phyloP scores from a whole-genome alignment of 2,888 invertebrate genomes.

The Desoria tigrina region DNA sequence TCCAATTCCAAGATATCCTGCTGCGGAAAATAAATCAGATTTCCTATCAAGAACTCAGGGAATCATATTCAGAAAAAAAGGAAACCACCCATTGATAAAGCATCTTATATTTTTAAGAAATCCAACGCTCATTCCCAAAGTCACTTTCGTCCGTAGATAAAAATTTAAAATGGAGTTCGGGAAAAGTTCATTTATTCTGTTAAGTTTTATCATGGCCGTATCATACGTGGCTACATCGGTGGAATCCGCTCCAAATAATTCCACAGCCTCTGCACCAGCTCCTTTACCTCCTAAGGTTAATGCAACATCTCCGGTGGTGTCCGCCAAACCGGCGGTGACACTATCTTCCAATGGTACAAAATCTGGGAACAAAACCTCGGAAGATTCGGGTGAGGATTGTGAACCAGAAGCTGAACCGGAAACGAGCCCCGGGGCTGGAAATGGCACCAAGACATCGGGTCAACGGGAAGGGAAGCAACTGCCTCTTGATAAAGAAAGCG shows the following conservation, averaged over 20 bases:
- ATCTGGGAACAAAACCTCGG: conserved; percentile 1
- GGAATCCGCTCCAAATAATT: conserved; percentile 14
- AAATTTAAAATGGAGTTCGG: conserved; percentile 11
- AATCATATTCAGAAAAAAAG: too few species aligned
- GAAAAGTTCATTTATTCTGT: background rate
- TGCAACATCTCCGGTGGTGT: background rate
- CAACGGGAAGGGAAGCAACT: conserved; percentile 15
- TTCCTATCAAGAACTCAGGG: too few species aligned
- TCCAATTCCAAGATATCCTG: too few species aligned
- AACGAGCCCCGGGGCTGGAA: background rate
- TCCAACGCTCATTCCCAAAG: too few species aligned
- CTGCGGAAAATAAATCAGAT: too few species aligned
- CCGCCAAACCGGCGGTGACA: background rate
- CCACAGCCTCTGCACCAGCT: background rate
- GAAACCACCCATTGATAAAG: too few species aligned
- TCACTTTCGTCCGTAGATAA: background rate
- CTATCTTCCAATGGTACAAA: background rate
- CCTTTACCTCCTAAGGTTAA: background rate
- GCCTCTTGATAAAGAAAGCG: conserved; percentile 2
- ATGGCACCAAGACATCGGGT: background rate
- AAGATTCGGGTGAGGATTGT: background rate
- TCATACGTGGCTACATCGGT: background rate
- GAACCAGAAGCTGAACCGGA: conserved; percentile 15
- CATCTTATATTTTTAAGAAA: too few species aligned
- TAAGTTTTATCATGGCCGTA: background rate